A percentile compares a stretch with the other conserved stretches of the same genome.
phyloP scores from a whole-genome alignment of 2,113 vertebrate species.

The Isichthys henryi region DNA sequence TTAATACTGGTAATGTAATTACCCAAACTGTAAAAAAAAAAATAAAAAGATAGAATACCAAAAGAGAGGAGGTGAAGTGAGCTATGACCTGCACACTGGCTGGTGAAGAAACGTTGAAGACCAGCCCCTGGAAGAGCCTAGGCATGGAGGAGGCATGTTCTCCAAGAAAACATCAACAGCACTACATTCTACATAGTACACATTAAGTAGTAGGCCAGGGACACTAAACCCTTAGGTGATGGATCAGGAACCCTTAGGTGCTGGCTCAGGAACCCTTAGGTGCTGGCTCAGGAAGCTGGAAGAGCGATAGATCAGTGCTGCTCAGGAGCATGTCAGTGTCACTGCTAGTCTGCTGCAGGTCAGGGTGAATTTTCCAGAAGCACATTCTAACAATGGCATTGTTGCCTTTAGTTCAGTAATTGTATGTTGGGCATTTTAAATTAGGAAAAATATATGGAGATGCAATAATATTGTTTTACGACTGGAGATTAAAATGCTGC shows the following conservation, averaged over 20 bases:
- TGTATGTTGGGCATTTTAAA: background rate
- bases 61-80: background rate
- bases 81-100: too few relatives aligned
- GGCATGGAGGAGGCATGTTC: background rate
- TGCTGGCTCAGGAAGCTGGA: background rate
- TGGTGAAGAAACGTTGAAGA: background rate
- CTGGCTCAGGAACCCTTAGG: background rate
- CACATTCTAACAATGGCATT: background rate
- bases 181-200: background rate
- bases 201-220: background rate
- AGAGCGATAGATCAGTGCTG: background rate
- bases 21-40: background rate
- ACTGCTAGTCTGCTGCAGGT: background rate
- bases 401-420: background rate
- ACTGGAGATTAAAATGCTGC: background rate
- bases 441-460: background rate
- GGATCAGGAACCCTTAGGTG: background rate
- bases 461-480: background rate
- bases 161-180: background rate
- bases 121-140: background rate
- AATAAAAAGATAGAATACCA: background rate
- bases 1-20: background rate
- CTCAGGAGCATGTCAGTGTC: background rate
- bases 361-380: background rate
- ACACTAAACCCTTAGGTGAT: background rate